Base-by-base conservation (phyloP, 2,888 invertebrate genomes). In the Andrena bucephala region DNA sequence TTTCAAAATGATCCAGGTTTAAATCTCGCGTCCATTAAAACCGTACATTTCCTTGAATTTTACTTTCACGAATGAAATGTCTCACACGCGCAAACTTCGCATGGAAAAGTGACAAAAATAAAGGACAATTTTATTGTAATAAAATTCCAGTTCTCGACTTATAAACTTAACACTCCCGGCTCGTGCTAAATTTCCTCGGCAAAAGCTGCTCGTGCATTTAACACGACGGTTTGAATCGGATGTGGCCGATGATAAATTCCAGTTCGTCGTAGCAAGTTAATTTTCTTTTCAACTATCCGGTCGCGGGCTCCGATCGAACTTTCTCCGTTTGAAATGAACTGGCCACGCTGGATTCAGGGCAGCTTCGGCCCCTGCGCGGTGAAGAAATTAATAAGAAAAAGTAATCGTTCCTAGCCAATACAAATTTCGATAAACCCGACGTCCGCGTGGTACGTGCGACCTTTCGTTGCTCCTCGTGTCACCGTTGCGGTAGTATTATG, bases 401-500 rank as follows among this genome's bases (percentile, higher is more conserved):
- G 4, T 36, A 8, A 36, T 50, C 33, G 10, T 67, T 27, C 13
- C 24, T 1, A 10, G 16, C 31, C 24, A 54, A 50, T 24, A 8
- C 31, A 24, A 66, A 70, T 60, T 62, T 65, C 7, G 60, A 60
- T 59, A 33, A 20, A 24, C 62, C 24, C n/a, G 20, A 24, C 7
- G 13, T 16, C 10, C 42, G 16, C 42, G 42, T 16, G 1, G 60
- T 57, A 50, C 29, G 16, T 27, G 59, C 29, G 54, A 36, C 69
- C 42, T 59, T 65, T 68, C 50, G 16, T 36, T 27, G 13, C 16
- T n/a, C n/a, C 60, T 60, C 42, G 7, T 33, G 33, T 27, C 68
- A 36, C 65, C 48, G n/a, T 63, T 83, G 70, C 71, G 16, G 67
- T 27, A 29, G 5, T 50, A 33, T 81, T 81, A 74, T 57, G 71